Conservation (phyloP, 2,113 vertebrate species). For the Alosa alosa region DNA sequence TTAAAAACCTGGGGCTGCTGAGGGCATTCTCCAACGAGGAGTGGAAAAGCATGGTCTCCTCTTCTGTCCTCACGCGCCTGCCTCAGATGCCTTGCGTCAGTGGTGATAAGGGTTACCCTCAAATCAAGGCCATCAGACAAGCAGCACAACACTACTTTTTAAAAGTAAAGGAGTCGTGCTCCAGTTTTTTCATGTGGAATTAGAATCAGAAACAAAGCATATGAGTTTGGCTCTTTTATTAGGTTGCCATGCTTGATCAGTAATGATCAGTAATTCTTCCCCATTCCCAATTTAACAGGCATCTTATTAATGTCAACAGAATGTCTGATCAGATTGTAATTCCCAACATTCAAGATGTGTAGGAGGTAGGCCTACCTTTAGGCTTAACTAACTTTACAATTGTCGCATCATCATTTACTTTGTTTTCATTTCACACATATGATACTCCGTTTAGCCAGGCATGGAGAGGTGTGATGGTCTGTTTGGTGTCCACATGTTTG, state of each 20-base stretch:
- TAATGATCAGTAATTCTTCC: not conserved
- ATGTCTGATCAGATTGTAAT: not conserved
- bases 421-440: not conserved
- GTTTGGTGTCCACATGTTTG: not conserved
- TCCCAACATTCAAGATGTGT: not conserved
- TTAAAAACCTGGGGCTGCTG: constrained; percentile 24
- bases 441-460: not conserved
- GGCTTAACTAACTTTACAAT: too few species aligned
- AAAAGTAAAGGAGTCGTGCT: not conserved
- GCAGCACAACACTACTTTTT: not conserved
- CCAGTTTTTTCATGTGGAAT: not conserved
- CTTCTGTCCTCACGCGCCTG: not conserved
- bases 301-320: not conserved
- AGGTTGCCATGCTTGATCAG: not conserved
- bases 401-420: not conserved
- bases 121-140: constrained; percentile 42
- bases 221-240: not conserved
- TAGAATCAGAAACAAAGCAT: not conserved
- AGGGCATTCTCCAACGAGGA: constrained; percentile 46
- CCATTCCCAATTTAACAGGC: not conserved
- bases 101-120: constrained; percentile 52
- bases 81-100: constrained; percentile 50
- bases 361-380: too few species aligned
- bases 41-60: not conserved
- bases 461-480: not conserved